These are phyloP conservation scores for Bufo bufo DNA, from an alignment of 2,113 vertebrate species.

Conservation along the genomic window DNA sequence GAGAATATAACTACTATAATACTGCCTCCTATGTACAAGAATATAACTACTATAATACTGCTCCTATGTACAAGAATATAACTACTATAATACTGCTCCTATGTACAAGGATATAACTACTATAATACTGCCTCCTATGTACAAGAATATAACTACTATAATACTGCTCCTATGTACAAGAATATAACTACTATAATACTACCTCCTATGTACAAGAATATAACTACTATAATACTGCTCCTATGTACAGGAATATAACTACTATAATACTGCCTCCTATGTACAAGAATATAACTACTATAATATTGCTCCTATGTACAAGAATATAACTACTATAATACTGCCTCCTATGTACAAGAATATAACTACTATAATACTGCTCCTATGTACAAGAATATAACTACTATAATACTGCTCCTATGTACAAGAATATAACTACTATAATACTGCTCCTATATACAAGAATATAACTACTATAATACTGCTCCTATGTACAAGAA, in stretches of 20 bases:
- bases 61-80: too few species aligned
- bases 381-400: slow-evolving; percentile 7
- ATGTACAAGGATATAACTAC: too few species aligned
- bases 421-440: slow-evolving; percentile 10
- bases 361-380: background rate
- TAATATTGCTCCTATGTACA: too few species aligned
- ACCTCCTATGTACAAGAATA: too few species aligned
- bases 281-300: too few species aligned
- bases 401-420: slow-evolving; percentile 10
- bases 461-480: slow-evolving; percentile 2
- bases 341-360: background rate
- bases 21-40: background rate
- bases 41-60: too few species aligned
- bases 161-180: background rate
- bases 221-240: too few species aligned
- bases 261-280: background rate
- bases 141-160: slow-evolving; percentile 10
- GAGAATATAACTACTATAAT: slow-evolving; percentile 6
- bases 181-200: slow-evolving; percentile 15
- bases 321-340: slow-evolving; percentile 1
- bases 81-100: too few species aligned
- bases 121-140: background rate
- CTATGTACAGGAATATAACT: too few species aligned
- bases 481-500: background rate
- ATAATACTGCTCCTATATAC: background rate